Percentiles rank a stretch among this genome's conserved stretches.
Conservation (phyloP, 2,888 invertebrate genomes). For the Drosophila borborema region DNA sequence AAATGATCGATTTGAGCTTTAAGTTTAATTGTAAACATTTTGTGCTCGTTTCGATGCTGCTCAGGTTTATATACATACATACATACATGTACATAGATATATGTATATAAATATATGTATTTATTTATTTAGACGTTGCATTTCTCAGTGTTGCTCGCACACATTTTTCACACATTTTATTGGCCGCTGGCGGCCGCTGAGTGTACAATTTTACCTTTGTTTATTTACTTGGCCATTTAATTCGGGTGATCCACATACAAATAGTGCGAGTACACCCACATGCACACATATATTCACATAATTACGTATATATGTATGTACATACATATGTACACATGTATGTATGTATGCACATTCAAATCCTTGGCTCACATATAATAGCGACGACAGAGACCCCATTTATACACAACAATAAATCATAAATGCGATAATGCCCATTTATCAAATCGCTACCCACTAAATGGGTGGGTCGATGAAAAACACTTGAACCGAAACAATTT, state of each 20-base stretch:
- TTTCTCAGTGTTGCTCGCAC: slow-evolving; percentile 58
- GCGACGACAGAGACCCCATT: slow-evolving; percentile 55
- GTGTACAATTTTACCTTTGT: slow-evolving; percentile 75
- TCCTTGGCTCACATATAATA: slow-evolving; percentile 70
- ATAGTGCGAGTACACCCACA: slow-evolving; percentile 28
- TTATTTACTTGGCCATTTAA: slow-evolving; percentile 77
- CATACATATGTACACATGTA: neutral
- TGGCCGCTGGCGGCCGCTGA: slow-evolving; percentile 60
- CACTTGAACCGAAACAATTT: slow-evolving; percentile 18
- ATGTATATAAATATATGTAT: slow-evolving; percentile 38
- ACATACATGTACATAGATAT: neutral
- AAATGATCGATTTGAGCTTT: slow-evolving; percentile 72
- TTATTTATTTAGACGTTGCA: slow-evolving; percentile 68
- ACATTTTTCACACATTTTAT: slow-evolving; percentile 78
- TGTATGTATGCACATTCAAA: slow-evolving; percentile 34
- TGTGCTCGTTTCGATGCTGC: slow-evolving; percentile 24
- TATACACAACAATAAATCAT: slow-evolving; percentile 71
- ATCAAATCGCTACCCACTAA: slow-evolving; percentile 52
- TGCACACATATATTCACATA: neutral
- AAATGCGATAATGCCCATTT: slow-evolving; percentile 66
- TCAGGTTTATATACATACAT: slow-evolving; percentile 24
- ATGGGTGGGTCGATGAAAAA: slow-evolving; percentile 14
- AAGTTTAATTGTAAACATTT: slow-evolving; percentile 57
- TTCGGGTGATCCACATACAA: slow-evolving; percentile 68
- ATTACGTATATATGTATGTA: neutral